Evolutionary conservation across 2,113 vertebrate genomes (phyloP), one percentile per base, ranked within the genome.

Genomic region (Sylvietta virens): DNA sequence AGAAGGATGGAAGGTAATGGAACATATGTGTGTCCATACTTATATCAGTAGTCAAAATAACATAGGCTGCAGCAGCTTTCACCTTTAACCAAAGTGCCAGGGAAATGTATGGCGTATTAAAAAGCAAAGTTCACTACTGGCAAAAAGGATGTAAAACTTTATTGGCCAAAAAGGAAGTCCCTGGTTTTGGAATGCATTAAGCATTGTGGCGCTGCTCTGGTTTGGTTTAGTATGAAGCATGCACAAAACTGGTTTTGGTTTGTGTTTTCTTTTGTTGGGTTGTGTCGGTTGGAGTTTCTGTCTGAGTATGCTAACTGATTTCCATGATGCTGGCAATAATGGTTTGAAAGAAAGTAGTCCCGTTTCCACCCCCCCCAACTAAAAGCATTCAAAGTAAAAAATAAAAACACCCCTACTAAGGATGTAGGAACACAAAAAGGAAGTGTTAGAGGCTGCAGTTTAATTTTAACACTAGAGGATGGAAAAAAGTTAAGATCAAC

Each of bases 341-440:
- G 27, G 14, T 61, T 86, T 86, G 16, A 77, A 90, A 62, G 26
- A 69, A 50, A 93, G 69, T 14, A 33, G 53, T 44, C 4, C 10
- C 0, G 0, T 35, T 65, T 24, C 10, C 4, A 27, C 18, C 27
- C 6, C 3, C 11, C 11, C 28, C 8, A 60, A 21, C 15, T 21
- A 11, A 78, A 76, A 39, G 67, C 21, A 48, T 71, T 60, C 5
- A 31, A 85, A 76, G 56, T 39, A 3, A 67, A 77, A 71, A 35
- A 18, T 26, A 35, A 47, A 67, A 50, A 17, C 8, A 61, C 2
- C 14, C 35, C 19, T 7, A 11, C 27, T 79, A 18, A 28, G 66
- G 57, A 76, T 21, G 23, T 33, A 61, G 31, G 39, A 83, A 31
- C 10, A 17, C 48, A 47, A 86, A 61, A 30, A 53, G 62, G 30